A percentile compares a stretch with the other conserved stretches of the same genome.
Evolutionary conservation across 2,888 invertebrate genomes (phyloP).

Genomic region (Ceramica pisi): DNA sequence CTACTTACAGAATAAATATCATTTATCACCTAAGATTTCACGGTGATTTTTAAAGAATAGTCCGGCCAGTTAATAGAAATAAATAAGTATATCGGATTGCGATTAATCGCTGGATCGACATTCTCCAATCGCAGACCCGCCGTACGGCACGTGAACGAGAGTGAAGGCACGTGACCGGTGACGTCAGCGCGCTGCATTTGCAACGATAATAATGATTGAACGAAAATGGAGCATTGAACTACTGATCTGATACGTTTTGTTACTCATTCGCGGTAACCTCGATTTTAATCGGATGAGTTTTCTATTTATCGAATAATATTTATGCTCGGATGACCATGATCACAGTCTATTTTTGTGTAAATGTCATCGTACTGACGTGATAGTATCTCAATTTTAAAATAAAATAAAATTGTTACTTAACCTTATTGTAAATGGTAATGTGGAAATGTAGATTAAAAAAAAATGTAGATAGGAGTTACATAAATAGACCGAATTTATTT

Average conservation of each 20-base stretch:
- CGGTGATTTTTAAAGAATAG: not conserved
- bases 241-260: conserved; percentile 47
- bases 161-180: conserved; percentile 62
- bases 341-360: too few relatives aligned
- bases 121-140: conserved; percentile 38
- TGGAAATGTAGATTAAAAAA: not conserved
- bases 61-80: conserved; percentile 8
- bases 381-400: too few relatives aligned
- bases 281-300: conserved; percentile 38
- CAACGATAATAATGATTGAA: conserved; percentile 47
- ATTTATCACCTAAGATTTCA: not conserved
- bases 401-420: not conserved
- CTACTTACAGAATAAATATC: too few relatives aligned
- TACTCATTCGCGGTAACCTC: conserved; percentile 31
- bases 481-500: not conserved
- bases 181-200: conserved; percentile 64
- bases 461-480: not conserved
- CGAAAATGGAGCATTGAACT: conserved; percentile 67
- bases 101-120: conserved; percentile 32
- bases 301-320: conserved; percentile 22
- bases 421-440: too few relatives aligned
- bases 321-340: too few relatives aligned
- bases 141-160: conserved; percentile 55
- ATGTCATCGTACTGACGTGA: too few relatives aligned
- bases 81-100: conserved; percentile 13